A percentile compares a stretch with the other conserved stretches of the same genome.
Evolutionary conservation across 1,140 invertebrate species (phyloP).

Genomic region (Scaptomyza hsui): DNA sequence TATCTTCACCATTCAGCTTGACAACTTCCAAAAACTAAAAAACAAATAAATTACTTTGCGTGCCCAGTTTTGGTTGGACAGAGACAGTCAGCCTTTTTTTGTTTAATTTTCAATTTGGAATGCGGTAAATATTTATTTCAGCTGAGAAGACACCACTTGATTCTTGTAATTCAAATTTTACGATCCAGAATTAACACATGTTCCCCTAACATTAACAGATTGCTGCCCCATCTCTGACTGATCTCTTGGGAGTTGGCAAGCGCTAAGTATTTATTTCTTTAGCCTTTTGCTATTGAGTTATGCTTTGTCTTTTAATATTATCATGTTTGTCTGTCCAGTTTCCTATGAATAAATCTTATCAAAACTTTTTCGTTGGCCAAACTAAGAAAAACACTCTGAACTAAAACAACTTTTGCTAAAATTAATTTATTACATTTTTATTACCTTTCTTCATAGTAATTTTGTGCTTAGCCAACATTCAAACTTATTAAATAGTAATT

Average conservation of each 20-base stretch:
- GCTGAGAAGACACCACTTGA: slow-evolving; percentile 28
- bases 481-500: too few relatives aligned
- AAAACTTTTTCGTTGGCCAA: slow-evolving; percentile 35
- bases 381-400: too few relatives aligned
- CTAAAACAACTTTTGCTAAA: slow-evolving; percentile 51
- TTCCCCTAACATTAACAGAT: slow-evolving; percentile 57
- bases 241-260: slow-evolving; percentile 34
- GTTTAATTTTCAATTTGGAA: slow-evolving; percentile 67
- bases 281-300: slow-evolving; percentile 14
- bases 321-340: slow-evolving; percentile 47
- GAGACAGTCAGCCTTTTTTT: slow-evolving; percentile 43
- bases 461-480: too few relatives aligned
- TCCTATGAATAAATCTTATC: slow-evolving; percentile 32
- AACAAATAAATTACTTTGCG: slow-evolving; percentile 64
- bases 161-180: slow-evolving; percentile 58
- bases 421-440: too few relatives aligned
- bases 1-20: slow-evolving; percentile 57
- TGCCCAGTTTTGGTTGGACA: slow-evolving; percentile 19
- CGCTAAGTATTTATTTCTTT: slow-evolving; percentile 20
- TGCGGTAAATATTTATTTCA: slow-evolving; percentile 68
- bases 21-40: slow-evolving; percentile 49
- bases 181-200: slow-evolving; percentile 72
- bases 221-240: slow-evolving; percentile 1
- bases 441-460: too few relatives aligned
- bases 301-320: slow-evolving; percentile 48